Evolutionary conservation across 30 jellyfish, hydroid and myxozoan species (phyloP).

Genomic region (Clytia hemisphaerica): DNA sequence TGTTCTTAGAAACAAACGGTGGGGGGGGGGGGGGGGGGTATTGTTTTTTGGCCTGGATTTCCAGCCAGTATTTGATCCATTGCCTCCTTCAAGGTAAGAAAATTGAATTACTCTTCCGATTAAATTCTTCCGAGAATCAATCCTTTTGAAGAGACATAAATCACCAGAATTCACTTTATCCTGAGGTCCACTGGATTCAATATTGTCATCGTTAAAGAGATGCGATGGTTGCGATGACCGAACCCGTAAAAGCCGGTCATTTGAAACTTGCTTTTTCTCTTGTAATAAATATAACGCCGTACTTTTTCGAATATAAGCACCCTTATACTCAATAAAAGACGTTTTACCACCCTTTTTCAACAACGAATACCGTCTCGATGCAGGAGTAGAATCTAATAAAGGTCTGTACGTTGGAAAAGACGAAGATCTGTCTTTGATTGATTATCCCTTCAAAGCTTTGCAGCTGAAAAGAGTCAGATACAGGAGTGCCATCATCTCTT

Average conservation of each 20-base stretch:
- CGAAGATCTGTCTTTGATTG: too few relatives aligned
- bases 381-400: too few relatives aligned
- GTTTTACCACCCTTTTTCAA: too few relatives aligned
- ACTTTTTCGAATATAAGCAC: constrained; percentile 27
- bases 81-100: constrained; percentile 26
- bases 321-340: constrained; percentile 8
- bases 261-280: constrained; percentile 16
- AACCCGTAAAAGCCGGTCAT: constrained; percentile 21
- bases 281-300: constrained; percentile 29
- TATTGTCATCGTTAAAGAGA: constrained; percentile 10
- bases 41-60: too few relatives aligned
- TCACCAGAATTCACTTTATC: constrained; percentile 25
- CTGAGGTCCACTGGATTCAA: constrained; percentile 16
- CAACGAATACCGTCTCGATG: too few relatives aligned
- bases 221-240: constrained; percentile 40
- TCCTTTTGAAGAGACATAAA: constrained; percentile 26
- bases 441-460: too few relatives aligned
- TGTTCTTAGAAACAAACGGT: too few relatives aligned
- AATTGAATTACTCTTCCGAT: constrained; percentile 32
- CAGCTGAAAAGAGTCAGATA: too few relatives aligned
- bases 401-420: too few relatives aligned
- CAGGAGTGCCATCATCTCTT: too few relatives aligned
- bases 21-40: too few relatives aligned
- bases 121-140: constrained; percentile 23
- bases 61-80: constrained; percentile 25